Evolutionary conservation across 2,113 vertebrate genomes (phyloP), one percentile per base, ranked within the genome.

Genomic region (Notothenia rossii): DNA sequence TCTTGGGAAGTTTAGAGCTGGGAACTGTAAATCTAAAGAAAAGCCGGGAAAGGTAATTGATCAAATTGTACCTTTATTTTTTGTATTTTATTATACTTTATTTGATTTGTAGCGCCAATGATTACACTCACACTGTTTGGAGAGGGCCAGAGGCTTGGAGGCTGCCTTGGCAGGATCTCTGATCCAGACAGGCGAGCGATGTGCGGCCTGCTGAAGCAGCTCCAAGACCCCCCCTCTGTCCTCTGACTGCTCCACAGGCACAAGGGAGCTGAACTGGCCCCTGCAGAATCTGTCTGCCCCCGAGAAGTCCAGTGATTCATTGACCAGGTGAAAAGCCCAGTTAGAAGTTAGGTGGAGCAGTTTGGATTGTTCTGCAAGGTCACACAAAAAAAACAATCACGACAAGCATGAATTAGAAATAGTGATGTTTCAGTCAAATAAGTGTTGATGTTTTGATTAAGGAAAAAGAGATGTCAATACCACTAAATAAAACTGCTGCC

Each of bases 231-330:
- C 85, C 0, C 77, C 83, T 20, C 85, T 86, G 0, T 80, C 70
- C 7, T 86, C 88, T 3, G 25, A 49, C 56, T 75, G 2, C 75
- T 90, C 46, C 72, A 68, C 10, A 82, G 88, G 10, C n/a, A 84
- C 13, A 50, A 98, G 68, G 65, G 88, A 94, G 46, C 96, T 94
- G 83, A 97, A 96, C 67, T 43, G 94, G 10, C 92, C 93, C 5
- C 94, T 92, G 10, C 97, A 98, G 89, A 87, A 94, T 56, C 90
- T 92, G 20, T 91, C 87, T 2, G 97, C 97, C 0, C 94, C 80
- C 90, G 93, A 91, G 93, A 95, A 96, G 86, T 91, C 90, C 77
- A 95, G 72, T 5, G 94, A 94, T 7, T 84, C 63, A 43, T 94
- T 93, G 81, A 96, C 88, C 0, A 96, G 94, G 40, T 93, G 95